phyloP scores from a whole-genome alignment of 1,140 invertebrate genomes.

The Drosophila takahashii region DNA sequence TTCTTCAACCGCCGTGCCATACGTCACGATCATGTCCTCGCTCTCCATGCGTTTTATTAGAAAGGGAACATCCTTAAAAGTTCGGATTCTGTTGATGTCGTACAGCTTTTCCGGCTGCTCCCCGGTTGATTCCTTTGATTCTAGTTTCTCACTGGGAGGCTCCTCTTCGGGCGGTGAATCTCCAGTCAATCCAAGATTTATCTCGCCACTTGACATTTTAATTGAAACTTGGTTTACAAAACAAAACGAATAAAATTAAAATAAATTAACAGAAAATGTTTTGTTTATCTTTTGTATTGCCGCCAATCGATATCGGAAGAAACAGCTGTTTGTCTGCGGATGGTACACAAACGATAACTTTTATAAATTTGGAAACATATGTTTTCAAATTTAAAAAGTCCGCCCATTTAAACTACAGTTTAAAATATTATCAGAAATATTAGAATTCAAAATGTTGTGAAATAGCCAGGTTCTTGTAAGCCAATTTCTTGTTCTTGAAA shows the following conservation, averaged over 20 bases:
- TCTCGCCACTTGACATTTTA: constrained; percentile 24
- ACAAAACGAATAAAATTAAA: neutral
- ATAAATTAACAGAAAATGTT: no score
- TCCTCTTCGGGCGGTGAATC: neutral
- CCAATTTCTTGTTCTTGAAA: no score
- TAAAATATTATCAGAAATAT: no score
- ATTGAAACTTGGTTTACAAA: neutral
- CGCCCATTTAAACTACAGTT: no score
- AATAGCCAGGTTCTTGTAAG: no score
- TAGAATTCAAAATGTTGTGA: no score
- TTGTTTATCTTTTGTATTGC: neutral
- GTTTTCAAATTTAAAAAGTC: no score
- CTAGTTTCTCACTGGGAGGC: neutral
- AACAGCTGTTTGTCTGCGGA: neutral
- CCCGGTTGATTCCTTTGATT: neutral
- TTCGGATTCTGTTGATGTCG: constrained; percentile 40
- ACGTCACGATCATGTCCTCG: constrained; percentile 51
- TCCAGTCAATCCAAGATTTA: constrained; percentile 20
- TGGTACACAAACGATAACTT: neutral
- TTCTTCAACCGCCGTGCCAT: constrained; percentile 26
- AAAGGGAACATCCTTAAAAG: constrained; percentile 54
- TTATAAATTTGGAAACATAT: neutral
- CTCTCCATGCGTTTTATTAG: constrained; percentile 68
- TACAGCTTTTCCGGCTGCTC: constrained; percentile 32
- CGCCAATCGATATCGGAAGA: neutral